These are phyloP conservation scores for Tenebrio molitor DNA, from an alignment of 1,140 invertebrate species.

Conservation along the genomic window DNA sequence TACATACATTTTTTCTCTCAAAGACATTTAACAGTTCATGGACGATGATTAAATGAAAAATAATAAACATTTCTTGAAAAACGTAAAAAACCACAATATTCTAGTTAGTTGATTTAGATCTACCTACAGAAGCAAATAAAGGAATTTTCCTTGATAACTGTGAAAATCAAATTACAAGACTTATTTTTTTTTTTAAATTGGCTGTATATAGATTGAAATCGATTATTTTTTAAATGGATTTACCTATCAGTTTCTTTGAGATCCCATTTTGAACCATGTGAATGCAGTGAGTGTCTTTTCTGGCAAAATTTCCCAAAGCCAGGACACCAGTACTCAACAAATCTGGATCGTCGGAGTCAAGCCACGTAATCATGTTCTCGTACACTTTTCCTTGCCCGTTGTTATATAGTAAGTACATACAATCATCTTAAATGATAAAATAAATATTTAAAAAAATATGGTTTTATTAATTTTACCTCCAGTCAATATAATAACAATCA, in stretches of 20 bases:
- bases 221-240: background rate
- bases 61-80: no score
- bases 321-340: constrained; percentile 85
- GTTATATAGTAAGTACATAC: constrained; percentile 85
- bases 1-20: no score
- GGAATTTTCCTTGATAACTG: no score
- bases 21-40: no score
- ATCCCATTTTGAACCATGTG: constrained; percentile 86
- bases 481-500: constrained; percentile 86
- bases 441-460: constrained; percentile 4
- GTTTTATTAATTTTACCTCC: constrained; percentile 74
- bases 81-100: no score
- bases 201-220: no score
- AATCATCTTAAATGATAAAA: constrained; percentile 76
- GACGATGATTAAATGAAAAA: no score
- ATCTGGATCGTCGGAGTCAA: constrained; percentile 80
- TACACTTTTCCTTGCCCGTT: constrained; percentile 81
- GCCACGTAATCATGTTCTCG: constrained; percentile 79
- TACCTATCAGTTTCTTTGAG: constrained; percentile 79
- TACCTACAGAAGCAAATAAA: no score
- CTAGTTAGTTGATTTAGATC: no score
- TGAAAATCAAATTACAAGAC: no score
- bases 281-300: constrained; percentile 86
- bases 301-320: constrained; percentile 91
- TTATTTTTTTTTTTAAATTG: no score